Conservation (phyloP, 2,797 vertebrate genomes). For the Anolis apletophallus region DNA sequence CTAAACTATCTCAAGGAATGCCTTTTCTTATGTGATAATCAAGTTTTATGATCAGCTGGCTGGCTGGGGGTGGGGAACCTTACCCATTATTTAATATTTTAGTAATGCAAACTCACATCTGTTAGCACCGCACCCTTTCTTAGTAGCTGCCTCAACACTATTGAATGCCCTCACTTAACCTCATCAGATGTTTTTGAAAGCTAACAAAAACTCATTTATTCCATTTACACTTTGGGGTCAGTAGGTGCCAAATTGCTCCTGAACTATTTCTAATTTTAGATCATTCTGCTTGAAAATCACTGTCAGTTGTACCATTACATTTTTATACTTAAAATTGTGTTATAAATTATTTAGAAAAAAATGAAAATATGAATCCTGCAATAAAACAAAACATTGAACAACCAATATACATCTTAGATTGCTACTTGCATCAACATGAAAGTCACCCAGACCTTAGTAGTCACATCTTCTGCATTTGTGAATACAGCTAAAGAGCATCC, state of each 20-base stretch:
- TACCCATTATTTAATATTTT: neutral
- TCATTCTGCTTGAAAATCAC: neutral
- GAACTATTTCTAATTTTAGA: neutral
- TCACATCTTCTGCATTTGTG: neutral
- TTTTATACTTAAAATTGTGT: neutral
- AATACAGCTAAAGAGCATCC: neutral
- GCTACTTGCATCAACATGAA: neutral
- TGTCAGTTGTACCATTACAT: neutral
- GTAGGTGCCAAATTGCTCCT: neutral
- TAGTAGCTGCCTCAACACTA: neutral
- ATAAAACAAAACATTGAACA: conserved; percentile 9
- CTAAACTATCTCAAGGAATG: neutral
- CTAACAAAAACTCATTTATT: neutral
- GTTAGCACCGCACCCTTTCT: neutral
- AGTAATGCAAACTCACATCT: neutral
- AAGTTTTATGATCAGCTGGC: neutral
- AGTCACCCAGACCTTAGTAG: neutral
- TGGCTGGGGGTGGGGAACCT: neutral
- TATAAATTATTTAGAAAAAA: conserved; percentile 11
- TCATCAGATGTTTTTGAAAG: neutral
- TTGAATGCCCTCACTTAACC: neutral
- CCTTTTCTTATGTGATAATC: neutral
- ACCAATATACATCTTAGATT: neutral
- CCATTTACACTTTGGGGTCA: neutral
- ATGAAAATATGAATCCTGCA: neutral